Evolutionary conservation across 2,113 vertebrate genomes (phyloP).

Genomic region (Toxostoma redivivum): DNA sequence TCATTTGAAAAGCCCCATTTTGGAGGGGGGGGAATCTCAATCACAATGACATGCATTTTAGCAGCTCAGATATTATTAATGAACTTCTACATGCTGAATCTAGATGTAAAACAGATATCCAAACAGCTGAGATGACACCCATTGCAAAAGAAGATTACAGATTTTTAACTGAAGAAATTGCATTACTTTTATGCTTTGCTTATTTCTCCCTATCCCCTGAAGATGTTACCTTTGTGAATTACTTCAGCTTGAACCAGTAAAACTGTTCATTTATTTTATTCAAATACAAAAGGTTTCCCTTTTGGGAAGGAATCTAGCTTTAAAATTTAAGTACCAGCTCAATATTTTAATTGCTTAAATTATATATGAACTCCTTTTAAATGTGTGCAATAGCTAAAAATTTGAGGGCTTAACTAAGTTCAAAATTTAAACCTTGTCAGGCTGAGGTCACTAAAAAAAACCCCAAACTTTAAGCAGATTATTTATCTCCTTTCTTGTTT

Average conservation of each 20-base stretch:
- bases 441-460: neutral
- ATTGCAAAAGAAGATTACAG: neutral
- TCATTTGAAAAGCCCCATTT: neutral
- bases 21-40: neutral
- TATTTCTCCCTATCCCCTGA: neutral
- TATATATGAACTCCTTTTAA: constrained; percentile 36
- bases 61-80: neutral
- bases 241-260: neutral
- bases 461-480: neutral
- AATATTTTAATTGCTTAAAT: constrained; percentile 59
- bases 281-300: neutral
- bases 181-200: neutral
- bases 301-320: neutral
- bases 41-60: neutral
- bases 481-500: neutral
- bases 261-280: constrained; percentile 11
- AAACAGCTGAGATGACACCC: neutral
- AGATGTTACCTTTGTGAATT: constrained; percentile 4
- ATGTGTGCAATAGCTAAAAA: neutral
- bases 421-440: constrained; percentile 15
- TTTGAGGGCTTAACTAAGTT: neutral
- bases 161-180: neutral
- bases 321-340: constrained; percentile 31
- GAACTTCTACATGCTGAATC: neutral
- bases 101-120: neutral